A percentile compares a stretch with the other conserved stretches of the same genome.
Conservation (phyloP, 2,113 vertebrate genomes). For the Saguinus imperator region DNA sequence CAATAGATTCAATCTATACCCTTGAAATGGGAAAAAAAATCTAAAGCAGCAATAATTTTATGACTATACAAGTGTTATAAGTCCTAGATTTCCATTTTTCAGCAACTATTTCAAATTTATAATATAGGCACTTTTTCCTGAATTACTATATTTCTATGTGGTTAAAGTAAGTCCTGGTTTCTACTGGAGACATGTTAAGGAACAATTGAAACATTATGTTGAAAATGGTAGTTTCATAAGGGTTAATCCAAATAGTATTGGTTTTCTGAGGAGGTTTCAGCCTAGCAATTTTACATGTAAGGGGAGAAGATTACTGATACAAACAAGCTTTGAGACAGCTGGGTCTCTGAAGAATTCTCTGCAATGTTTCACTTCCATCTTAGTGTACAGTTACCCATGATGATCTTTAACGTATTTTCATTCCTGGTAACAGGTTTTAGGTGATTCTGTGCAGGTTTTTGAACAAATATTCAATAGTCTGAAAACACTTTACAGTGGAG, state of each 20-base stretch:
- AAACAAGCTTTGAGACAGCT: neutral
- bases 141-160: neutral
- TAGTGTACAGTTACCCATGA: neutral
- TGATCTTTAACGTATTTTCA: neutral
- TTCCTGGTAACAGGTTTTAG: neutral
- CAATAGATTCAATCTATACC: fast-evolving
- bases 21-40: neutral
- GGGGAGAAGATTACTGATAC: neutral
- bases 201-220: neutral
- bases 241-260: neutral
- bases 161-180: neutral
- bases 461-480: neutral
- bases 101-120: neutral
- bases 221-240: neutral
- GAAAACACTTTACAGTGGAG: neutral
- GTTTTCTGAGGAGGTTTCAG: neutral
- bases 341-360: neutral
- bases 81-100: neutral
- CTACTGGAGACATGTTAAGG: neutral
- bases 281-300: neutral
- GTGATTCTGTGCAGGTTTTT: neutral
- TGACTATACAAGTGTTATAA: neutral
- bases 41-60: neutral
- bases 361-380: neutral
- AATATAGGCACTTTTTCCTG: neutral